phyloP scores from a whole-genome alignment of 92 coral and sea anemone genomes.

The Ricordea florida region DNA sequence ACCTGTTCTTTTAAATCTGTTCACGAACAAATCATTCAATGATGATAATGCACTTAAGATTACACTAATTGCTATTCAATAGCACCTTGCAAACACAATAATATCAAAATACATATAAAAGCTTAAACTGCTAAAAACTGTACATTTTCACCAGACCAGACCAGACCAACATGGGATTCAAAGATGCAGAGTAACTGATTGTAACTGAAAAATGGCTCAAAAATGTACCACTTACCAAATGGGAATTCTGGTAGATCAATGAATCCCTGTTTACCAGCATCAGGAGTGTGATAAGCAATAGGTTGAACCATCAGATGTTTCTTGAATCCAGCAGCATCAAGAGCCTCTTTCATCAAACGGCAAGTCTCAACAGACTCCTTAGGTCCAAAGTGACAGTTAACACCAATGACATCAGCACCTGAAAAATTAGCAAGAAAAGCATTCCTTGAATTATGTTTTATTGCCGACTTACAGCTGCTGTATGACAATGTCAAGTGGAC shows the following conservation, averaged over 20 bases:
- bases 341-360: constrained; percentile 85
- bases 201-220: no score
- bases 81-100: no score
- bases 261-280: constrained; percentile 94
- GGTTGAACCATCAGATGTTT: constrained; percentile 94
- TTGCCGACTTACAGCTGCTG: not conserved
- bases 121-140: no score
- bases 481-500: not conserved
- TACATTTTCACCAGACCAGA: no score
- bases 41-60: no score
- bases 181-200: no score
- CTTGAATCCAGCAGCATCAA: constrained; percentile 90
- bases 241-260: constrained; percentile 99
- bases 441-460: not conserved
- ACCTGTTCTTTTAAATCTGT: no score
- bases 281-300: constrained; percentile 86
- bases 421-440: not conserved
- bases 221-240: constrained; percentile 90
- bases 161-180: no score
- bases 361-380: constrained; percentile 71
- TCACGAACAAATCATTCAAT: no score
- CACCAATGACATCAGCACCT: constrained; percentile 97
- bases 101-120: no score
- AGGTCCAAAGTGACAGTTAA: constrained; percentile 97
- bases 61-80: no score